Evolutionary conservation across 2,113 vertebrate genomes (phyloP).

Genomic region (Albula goreensis): DNA sequence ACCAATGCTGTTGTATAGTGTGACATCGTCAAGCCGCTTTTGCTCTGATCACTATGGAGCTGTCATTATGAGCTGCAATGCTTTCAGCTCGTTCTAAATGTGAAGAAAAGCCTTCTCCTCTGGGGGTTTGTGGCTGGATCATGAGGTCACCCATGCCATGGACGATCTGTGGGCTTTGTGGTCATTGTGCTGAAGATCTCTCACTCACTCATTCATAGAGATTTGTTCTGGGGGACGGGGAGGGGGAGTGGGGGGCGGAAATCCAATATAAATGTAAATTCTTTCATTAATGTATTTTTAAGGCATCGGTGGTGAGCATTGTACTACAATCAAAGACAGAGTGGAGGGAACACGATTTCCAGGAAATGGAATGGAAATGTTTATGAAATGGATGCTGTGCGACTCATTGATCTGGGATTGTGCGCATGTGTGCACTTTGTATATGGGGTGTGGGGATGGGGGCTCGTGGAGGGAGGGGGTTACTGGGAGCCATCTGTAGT

Average conservation of each 20-base stretch:
- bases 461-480: neutral
- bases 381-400: constrained; percentile 61
- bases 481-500: neutral
- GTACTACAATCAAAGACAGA: constrained; percentile 64
- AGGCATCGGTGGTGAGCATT: constrained; percentile 60
- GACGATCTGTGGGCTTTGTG: constrained; percentile 58
- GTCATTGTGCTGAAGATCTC: constrained; percentile 64
- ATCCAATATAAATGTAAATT: constrained; percentile 80
- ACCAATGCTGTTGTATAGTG: neutral
- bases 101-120: neutral
- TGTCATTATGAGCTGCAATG: neutral
- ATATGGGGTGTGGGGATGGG: neutral
- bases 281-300: constrained; percentile 73
- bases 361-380: constrained; percentile 58
- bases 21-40: neutral
- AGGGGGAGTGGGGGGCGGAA: constrained; percentile 45
- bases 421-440: neutral
- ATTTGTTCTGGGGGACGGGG: no score
- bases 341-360: neutral
- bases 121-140: constrained; percentile 55
- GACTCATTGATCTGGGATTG: constrained; percentile 57
- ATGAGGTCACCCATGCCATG: constrained; percentile 61
- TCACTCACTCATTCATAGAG: constrained; percentile 54
- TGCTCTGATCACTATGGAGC: neutral
- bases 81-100: neutral